These are phyloP conservation scores for Cheilosia vernalis DNA, from an alignment of 2,888 invertebrate species.

Conservation along the genomic window DNA sequence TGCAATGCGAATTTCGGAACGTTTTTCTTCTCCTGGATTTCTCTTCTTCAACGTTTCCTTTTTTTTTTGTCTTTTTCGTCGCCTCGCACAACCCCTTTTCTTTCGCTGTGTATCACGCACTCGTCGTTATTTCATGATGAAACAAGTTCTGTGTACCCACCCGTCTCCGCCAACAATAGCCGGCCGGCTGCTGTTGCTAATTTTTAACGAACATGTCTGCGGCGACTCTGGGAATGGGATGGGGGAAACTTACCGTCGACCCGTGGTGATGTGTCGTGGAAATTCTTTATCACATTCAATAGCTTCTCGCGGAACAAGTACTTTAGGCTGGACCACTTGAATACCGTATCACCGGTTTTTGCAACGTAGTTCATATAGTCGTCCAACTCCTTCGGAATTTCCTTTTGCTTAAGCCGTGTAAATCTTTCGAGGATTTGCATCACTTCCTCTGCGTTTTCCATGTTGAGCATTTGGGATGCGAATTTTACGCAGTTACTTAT, in stretches of 20 bases:
- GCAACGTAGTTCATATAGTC: slow-evolving; percentile 95
- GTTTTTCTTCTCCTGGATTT: slow-evolving; percentile 13
- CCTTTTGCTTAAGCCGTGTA: slow-evolving; percentile 89
- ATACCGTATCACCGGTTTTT: slow-evolving; percentile 96
- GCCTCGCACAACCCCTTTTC: slow-evolving; percentile 56
- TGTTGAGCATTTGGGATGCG: slow-evolving; percentile 78
- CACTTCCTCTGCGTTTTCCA: slow-evolving; percentile 95
- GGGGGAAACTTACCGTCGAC: slow-evolving; percentile 81
- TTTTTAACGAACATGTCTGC: slow-evolving; percentile 67
- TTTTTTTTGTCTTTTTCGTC: slow-evolving; percentile 41
- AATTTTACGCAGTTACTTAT: background rate
- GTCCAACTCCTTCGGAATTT: slow-evolving; percentile 94
- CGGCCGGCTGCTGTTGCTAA: slow-evolving; percentile 54
- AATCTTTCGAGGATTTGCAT: slow-evolving; percentile 93
- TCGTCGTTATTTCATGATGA: slow-evolving; percentile 58
- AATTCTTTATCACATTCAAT: slow-evolving; percentile 93
- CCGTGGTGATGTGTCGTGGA: slow-evolving; percentile 91
- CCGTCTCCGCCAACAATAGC: slow-evolving; percentile 58
- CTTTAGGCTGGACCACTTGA: slow-evolving; percentile 95
- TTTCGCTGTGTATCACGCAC: slow-evolving; percentile 37
- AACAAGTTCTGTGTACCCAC: slow-evolving; percentile 71
- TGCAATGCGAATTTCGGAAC: background rate
- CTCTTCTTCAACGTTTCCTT: slow-evolving; percentile 23
- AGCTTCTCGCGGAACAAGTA: slow-evolving; percentile 94
- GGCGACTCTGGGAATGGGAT: slow-evolving; percentile 48